Conservation (phyloP, 2,888 invertebrate species). For the Drosophila tanythrix region DNA sequence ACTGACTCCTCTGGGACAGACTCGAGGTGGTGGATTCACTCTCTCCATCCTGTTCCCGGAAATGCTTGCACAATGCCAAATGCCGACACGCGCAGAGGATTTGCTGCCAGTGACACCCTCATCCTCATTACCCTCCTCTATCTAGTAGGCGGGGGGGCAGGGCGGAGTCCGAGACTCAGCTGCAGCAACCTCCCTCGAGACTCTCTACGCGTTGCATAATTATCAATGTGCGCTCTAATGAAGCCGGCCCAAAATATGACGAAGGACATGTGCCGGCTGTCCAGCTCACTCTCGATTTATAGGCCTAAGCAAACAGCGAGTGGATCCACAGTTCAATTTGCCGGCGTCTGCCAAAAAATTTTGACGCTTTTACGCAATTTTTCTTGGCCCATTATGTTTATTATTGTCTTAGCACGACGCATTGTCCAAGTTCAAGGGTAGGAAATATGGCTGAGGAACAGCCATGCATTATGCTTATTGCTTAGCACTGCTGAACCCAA, state of each 20-base stretch:
- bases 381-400: conserved; percentile 70
- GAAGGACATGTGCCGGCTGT: conserved; percentile 49
- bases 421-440: conserved; percentile 25
- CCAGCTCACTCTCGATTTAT: conserved; percentile 47
- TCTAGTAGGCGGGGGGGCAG: neutral
- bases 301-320: conserved; percentile 34
- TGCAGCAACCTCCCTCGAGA: conserved; percentile 26
- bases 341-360: conserved; percentile 47
- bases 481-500: conserved; percentile 29
- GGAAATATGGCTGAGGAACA: conserved; percentile 1
- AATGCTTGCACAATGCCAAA: conserved; percentile 75
- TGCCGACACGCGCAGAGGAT: conserved; percentile 78
- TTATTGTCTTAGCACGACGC: conserved; percentile 64
- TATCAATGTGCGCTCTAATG: conserved; percentile 72
- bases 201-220: conserved; percentile 64
- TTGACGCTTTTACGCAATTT: conserved; percentile 66
- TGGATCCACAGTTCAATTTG: conserved; percentile 39
- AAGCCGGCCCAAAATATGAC: conserved; percentile 70
- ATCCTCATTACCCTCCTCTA: conserved; percentile 1
- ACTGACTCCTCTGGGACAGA: conserved; percentile 26
- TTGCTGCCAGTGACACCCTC: conserved; percentile 62
- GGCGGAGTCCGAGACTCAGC: conserved; percentile 24
- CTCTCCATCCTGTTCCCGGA: conserved; percentile 42
- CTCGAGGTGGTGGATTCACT: conserved; percentile 32
- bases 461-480: conserved; percentile 75